A percentile compares a stretch with the other conserved stretches of the same genome.
These are phyloP conservation scores for Bradypus variegatus DNA, from an alignment of 2,797 vertebrate species.

Conservation along the genomic window DNA sequence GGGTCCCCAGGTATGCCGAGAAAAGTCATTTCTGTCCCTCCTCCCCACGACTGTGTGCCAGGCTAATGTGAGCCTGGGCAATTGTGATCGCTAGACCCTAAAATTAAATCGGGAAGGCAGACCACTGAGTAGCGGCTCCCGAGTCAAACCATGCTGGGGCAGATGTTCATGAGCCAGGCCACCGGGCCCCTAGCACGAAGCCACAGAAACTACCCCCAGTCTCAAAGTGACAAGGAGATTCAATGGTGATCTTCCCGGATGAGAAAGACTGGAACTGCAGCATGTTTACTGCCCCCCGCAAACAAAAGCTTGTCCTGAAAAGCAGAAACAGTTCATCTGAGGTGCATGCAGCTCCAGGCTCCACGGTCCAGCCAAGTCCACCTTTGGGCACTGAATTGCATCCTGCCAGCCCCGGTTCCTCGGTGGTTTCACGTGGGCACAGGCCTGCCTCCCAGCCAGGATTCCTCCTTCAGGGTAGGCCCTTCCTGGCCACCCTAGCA, in stretches of 20 bases:
- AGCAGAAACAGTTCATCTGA: neutral
- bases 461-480: too few relatives aligned
- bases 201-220: neutral
- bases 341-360: neutral
- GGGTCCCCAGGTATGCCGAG: neutral
- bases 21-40: neutral
- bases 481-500: neutral
- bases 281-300: neutral
- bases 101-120: neutral
- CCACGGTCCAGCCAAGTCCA: accelerated
- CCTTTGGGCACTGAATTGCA: accelerated
- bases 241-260: neutral
- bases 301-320: neutral
- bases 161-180: neutral
- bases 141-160: neutral
- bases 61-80: neutral
- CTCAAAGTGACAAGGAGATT: neutral
- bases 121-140: neutral
- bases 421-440: neutral
- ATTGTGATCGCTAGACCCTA: neutral
- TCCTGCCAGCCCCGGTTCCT: neutral
- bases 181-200: neutral
- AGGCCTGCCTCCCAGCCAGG: neutral
- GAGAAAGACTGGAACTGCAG: neutral
- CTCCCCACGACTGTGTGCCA: neutral